Evolutionary conservation across 2,888 invertebrate genomes (phyloP), one percentile per base, ranked within the genome.

Genomic region (Adelphocoris suturalis): DNA sequence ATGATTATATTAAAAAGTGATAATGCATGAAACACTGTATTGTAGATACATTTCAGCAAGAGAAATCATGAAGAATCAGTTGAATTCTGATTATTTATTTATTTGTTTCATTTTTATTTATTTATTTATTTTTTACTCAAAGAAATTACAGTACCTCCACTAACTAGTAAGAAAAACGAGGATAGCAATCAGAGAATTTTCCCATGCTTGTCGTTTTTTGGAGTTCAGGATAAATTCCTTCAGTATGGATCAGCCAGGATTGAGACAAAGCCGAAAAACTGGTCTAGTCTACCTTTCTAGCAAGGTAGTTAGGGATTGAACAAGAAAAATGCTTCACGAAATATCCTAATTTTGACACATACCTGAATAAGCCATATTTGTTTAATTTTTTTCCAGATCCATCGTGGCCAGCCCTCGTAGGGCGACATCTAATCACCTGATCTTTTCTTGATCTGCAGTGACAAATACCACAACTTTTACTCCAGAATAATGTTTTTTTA

Each of bases 361-460:
- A n/a, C n/a, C 52, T 52, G 7, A 37, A 37, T 37, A 37, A 5
- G 3, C 52, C 52, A 52, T 52, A 2, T 16, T 52, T 52, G 52
- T 75, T 28, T 75, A 13, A 0, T 23, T 46, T 19, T 85, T 27
- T 85, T 85, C 14, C 48, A 86, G 86, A 86, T 86, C 86, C 86
- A 2, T 68, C 86, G 7, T 86, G 86, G 86, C 86, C 86, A 13
- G 86, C 86, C 9, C 86, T 86, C 16, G 48, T 86, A 0, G 86
- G 86, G 9, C 75, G 47, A 75, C 86, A 86, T 55, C 23, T 86
- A 23, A 68, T 86, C 47, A 12, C 61, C 23, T 85, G 61, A 85
- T 12, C 82, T 47, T 19, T 52, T 11, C 47, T 48, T 37, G 37
- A 37, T 37, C 37, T 2, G 7, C 37, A 37, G 37, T 37, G 37